phyloP scores from a whole-genome alignment of 2,797 vertebrate species.

The Bovichtus variegatus region DNA sequence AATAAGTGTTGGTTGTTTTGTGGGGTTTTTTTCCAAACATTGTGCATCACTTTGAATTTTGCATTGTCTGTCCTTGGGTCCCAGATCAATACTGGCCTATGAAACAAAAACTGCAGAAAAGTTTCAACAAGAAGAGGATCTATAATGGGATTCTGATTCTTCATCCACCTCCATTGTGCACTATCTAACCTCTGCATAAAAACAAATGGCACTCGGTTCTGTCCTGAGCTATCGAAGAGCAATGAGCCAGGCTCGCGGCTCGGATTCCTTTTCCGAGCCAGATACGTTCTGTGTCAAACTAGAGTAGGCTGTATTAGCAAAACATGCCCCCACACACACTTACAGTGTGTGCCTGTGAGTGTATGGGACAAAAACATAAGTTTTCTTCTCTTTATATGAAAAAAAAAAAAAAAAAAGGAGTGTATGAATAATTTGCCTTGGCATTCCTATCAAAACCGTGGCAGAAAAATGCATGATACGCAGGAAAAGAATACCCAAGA shows the following conservation, averaged over 20 bases:
- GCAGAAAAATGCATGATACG: slow-evolving; percentile 66
- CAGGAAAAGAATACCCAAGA: slow-evolving; percentile 62
- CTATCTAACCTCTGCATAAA: slow-evolving; percentile 67
- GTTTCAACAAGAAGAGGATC: slow-evolving; percentile 51
- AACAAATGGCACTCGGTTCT: slow-evolving; percentile 60
- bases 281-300: slow-evolving; percentile 36
- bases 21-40: slow-evolving; percentile 7
- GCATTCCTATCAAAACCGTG: slow-evolving; percentile 64
- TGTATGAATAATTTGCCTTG: slow-evolving; percentile 58
- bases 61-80: slow-evolving; percentile 7
- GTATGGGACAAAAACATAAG: slow-evolving; percentile 25
- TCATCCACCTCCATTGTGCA: slow-evolving; percentile 49
- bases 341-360: neutral
- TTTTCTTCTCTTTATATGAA: slow-evolving; percentile 39
- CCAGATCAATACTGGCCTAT: slow-evolving; percentile 47
- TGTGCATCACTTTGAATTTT: slow-evolving; percentile 6
- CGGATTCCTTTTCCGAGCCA: slow-evolving; percentile 18
- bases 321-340: slow-evolving; percentile 8
- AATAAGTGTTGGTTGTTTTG: neutral
- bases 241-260: slow-evolving; percentile 52
- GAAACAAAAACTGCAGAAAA: slow-evolving; percentile 38
- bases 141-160: slow-evolving; percentile 66
- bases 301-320: slow-evolving; percentile 31
- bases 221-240: slow-evolving; percentile 61
- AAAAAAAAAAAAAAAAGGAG: slow-evolving; percentile 28